Percentiles rank a stretch among this genome's conserved stretches.
Conservation (phyloP, 2,888 invertebrate genomes). For the Nematopogon swammerdamellus region DNA sequence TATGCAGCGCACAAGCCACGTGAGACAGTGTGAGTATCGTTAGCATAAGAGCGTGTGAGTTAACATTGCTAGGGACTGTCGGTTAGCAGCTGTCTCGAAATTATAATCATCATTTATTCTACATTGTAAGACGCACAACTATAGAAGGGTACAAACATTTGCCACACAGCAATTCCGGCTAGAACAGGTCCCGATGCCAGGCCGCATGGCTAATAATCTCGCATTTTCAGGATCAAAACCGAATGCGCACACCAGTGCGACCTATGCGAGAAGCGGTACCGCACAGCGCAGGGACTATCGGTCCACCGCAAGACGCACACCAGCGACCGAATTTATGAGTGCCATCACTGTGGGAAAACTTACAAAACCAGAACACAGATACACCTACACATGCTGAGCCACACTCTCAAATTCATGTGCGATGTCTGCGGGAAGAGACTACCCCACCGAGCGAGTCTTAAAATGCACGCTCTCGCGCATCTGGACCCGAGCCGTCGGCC, state of each 20-base stretch:
- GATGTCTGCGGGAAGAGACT: not conserved
- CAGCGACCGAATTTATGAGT: not conserved
- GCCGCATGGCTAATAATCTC: too few relatives aligned
- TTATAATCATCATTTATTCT: too few relatives aligned
- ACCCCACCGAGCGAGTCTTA: not conserved
- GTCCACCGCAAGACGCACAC: not conserved
- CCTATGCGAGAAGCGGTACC: not conserved
- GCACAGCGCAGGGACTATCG: not conserved
- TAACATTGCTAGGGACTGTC: too few relatives aligned
- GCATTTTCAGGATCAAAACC: too few relatives aligned
- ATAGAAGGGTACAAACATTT: too few relatives aligned
- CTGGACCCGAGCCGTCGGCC: not conserved
- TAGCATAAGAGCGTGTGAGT: too few relatives aligned
- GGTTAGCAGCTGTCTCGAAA: too few relatives aligned
- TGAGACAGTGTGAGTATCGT: too few relatives aligned
- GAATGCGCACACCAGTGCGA: not conserved
- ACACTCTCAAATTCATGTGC: not conserved
- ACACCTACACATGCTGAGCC: not conserved
- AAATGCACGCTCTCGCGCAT: not conserved
- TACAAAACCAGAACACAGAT: not conserved
- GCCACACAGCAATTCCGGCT: too few relatives aligned
- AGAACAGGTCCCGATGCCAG: too few relatives aligned
- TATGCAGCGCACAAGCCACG: too few relatives aligned
- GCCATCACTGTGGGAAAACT: not conserved
- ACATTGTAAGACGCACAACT: too few relatives aligned